Percentiles rank a stretch among this genome's conserved stretches.
phyloP scores from a whole-genome alignment of 1,140 invertebrate species.

The Oppia nitens region DNA sequence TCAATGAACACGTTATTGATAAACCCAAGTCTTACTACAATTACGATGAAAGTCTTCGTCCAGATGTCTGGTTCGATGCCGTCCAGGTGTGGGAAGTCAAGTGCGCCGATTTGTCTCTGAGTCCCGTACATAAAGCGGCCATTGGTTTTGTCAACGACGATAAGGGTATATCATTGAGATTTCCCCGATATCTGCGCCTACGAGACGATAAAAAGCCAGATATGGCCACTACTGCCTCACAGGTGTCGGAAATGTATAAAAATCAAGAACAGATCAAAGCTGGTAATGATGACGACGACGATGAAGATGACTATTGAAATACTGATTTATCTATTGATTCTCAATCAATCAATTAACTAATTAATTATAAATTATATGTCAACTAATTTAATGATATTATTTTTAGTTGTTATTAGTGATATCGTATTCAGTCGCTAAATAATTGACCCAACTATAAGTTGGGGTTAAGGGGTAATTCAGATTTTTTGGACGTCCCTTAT shows the following conservation, averaged over 20 bases:
- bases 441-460: too few species aligned
- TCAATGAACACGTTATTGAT: conserved; percentile 56
- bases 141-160: conserved; percentile 73
- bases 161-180: conserved; percentile 86
- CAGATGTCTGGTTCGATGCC: conserved; percentile 91
- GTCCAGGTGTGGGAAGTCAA: conserved; percentile 92
- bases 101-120: conserved; percentile 92
- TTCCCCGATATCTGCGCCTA: conserved; percentile 81
- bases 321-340: too few species aligned
- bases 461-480: too few species aligned
- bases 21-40: conserved; percentile 69
- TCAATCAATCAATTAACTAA: too few species aligned
- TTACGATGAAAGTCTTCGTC: conserved; percentile 52
- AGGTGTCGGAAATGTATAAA: conserved; percentile 66
- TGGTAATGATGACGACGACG: not conserved
- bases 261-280: conserved; percentile 46
- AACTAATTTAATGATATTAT: too few species aligned
- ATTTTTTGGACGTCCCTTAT: too few species aligned
- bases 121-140: conserved; percentile 80
- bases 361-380: too few species aligned
- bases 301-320: not conserved
- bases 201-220: conserved; percentile 85
- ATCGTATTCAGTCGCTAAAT: too few species aligned
- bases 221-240: conserved; percentile 74
- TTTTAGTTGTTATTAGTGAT: too few species aligned